phyloP scores from a whole-genome alignment of 2,113 vertebrate genomes.

The Oenanthe oenanthe region DNA sequence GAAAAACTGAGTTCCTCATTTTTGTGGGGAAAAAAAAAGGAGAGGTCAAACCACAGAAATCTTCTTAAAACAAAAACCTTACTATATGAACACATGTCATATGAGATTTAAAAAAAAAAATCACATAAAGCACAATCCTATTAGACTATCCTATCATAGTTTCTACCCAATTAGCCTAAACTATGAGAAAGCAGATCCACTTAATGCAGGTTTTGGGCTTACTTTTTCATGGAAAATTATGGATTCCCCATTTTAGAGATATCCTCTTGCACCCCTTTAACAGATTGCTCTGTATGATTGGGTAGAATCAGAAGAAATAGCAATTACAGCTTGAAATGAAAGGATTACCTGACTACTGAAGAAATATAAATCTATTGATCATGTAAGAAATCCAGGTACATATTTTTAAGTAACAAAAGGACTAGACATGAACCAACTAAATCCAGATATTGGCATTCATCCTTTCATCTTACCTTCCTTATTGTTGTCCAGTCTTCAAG shows the following conservation, averaged over 20 bases:
- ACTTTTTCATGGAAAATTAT: neutral
- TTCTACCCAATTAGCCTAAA: neutral
- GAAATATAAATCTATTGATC: neutral
- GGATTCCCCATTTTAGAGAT: neutral
- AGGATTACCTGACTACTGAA: neutral
- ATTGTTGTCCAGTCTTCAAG: slow-evolving; percentile 98
- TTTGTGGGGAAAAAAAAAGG: neutral
- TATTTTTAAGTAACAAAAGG: neutral
- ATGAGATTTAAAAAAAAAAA: neutral
- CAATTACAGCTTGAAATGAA: neutral
- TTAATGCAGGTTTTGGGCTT: neutral
- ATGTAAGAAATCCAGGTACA: neutral
- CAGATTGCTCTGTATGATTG: neutral
- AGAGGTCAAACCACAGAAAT: neutral
- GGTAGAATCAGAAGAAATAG: neutral
- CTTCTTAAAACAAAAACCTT: neutral
- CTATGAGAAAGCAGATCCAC: neutral
- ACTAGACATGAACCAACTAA: neutral
- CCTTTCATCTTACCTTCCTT: slow-evolving; percentile 84
- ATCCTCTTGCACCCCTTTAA: neutral
- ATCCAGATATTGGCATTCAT: neutral
- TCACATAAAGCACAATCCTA: neutral
- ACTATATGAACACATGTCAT: neutral
- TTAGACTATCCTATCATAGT: neutral
- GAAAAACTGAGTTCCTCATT: neutral